A percentile compares a stretch with the other conserved stretches of the same genome.
Evolutionary conservation across 2,888 invertebrate species (phyloP).

Genomic region (Pseudolycoriella hygida): DNA sequence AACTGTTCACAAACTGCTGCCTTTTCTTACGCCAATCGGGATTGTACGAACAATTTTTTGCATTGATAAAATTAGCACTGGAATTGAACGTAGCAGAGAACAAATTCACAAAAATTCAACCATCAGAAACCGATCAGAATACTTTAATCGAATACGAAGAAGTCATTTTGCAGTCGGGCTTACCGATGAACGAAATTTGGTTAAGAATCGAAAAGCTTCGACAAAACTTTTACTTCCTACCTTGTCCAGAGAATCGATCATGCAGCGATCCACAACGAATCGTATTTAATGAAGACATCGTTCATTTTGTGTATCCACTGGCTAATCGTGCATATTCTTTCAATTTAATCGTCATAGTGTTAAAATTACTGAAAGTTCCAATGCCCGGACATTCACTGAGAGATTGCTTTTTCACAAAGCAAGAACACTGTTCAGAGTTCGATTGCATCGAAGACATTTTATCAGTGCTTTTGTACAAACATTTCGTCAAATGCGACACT

Average conservation of each 20-base stretch:
- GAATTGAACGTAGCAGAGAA: slow-evolving; percentile 41
- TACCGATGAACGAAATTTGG: slow-evolving; percentile 60
- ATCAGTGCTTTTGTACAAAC: slow-evolving; percentile 20
- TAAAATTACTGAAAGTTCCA: slow-evolving; percentile 38
- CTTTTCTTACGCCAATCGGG: slow-evolving; percentile 52
- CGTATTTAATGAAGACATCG: slow-evolving; percentile 41
- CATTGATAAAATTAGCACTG: slow-evolving; percentile 46
- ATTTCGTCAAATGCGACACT: slow-evolving; percentile 1
- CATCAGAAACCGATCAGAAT: slow-evolving; percentile 18
- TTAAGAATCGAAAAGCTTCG: slow-evolving; percentile 53
- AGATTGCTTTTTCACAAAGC: slow-evolving; percentile 22
- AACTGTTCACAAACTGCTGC: slow-evolving; percentile 30
- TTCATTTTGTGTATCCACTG: slow-evolving; percentile 50
- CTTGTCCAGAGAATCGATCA: slow-evolving; percentile 29
- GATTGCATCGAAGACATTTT: slow-evolving; percentile 35
- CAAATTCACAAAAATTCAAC: slow-evolving; percentile 21
- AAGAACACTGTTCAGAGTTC: slow-evolving; percentile 22
- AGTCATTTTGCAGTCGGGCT: slow-evolving; percentile 38
- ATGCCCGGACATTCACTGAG: slow-evolving; percentile 31
- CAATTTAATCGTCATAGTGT: slow-evolving; percentile 38
- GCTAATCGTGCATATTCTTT: slow-evolving; percentile 37
- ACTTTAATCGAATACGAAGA: slow-evolving; percentile 40
- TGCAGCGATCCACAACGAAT: slow-evolving; percentile 47
- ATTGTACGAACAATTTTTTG: slow-evolving; percentile 57
- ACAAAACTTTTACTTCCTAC: slow-evolving; percentile 54